Evolutionary conservation across 1,140 invertebrate species (phyloP).

Genomic region (Aphelinus atriplicis): DNA sequence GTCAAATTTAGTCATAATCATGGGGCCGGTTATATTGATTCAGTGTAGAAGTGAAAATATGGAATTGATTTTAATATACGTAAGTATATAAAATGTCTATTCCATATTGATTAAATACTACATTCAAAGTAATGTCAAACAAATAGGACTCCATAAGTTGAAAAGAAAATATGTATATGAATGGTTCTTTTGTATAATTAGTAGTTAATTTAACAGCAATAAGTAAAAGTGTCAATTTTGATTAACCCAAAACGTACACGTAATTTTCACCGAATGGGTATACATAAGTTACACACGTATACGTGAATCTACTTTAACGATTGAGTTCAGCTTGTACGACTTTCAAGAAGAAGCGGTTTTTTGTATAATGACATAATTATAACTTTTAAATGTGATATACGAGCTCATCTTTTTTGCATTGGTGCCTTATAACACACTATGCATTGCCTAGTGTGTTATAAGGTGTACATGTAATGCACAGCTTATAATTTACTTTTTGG

Average conservation of each 20-base stretch:
- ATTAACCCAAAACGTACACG: background rate
- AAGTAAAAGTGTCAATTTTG: background rate
- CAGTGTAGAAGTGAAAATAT: no score
- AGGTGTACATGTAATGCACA: no score
- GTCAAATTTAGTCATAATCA: constrained; percentile 45
- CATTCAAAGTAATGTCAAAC: no score
- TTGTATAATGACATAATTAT: constrained; percentile 30
- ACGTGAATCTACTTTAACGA: background rate
- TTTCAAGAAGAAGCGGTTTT: constrained; percentile 15
- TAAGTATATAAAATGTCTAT: no score
- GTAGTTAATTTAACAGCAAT: constrained; percentile 1
- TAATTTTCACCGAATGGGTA: no score
- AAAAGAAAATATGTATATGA: no score
- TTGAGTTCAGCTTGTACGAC: background rate
- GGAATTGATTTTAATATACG: no score
- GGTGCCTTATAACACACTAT: background rate
- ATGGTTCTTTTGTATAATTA: background rate
- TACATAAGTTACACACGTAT: background rate
- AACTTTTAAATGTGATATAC: constrained; percentile 40
- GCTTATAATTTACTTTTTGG: no score
- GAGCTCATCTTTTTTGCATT: constrained; percentile 29
- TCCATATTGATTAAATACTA: no score
- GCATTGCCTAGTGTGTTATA: no score
- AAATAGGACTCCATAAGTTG: no score
- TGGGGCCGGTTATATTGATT: no score